Percentiles rank a stretch among this genome's conserved stretches.
Evolutionary conservation across 2,113 vertebrate genomes (phyloP).

Genomic region (Rynchops niger): DNA sequence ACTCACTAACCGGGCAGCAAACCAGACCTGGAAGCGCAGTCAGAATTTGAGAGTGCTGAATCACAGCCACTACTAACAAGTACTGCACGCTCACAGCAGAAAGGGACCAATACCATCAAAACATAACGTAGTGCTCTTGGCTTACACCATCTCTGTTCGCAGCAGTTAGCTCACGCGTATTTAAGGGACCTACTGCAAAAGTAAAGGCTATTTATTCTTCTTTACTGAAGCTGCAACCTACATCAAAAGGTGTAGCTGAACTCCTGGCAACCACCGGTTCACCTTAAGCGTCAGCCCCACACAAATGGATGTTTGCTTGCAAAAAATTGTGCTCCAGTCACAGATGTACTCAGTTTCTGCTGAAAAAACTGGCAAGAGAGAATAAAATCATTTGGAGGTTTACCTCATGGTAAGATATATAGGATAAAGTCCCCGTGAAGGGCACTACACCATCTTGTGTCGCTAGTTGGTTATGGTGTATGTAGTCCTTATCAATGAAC

Average conservation of each 20-base stretch:
- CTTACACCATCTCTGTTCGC: background rate
- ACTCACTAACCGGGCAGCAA: background rate
- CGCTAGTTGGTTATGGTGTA: background rate
- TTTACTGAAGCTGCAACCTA: background rate
- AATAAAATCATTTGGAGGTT: background rate
- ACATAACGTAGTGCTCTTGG: background rate
- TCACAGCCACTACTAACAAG: background rate
- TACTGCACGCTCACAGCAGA: background rate
- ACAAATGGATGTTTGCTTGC: background rate
- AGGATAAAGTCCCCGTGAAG: background rate
- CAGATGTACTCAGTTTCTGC: background rate
- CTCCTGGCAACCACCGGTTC: background rate
- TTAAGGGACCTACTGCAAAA: background rate
- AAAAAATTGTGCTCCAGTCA: background rate
- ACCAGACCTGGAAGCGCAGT: background rate
- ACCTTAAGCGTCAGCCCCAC: background rate
- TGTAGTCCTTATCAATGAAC: background rate
- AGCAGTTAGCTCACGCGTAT: background rate
- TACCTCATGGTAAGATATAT: background rate
- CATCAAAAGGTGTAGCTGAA: background rate
- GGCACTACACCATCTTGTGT: accelerated
- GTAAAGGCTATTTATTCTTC: background rate
- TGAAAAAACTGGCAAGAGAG: background rate
- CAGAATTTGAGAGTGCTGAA: background rate
- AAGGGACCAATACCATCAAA: background rate